Evolutionary conservation across 2,888 invertebrate genomes (phyloP).

Genomic region (Morinoia aosen): DNA sequence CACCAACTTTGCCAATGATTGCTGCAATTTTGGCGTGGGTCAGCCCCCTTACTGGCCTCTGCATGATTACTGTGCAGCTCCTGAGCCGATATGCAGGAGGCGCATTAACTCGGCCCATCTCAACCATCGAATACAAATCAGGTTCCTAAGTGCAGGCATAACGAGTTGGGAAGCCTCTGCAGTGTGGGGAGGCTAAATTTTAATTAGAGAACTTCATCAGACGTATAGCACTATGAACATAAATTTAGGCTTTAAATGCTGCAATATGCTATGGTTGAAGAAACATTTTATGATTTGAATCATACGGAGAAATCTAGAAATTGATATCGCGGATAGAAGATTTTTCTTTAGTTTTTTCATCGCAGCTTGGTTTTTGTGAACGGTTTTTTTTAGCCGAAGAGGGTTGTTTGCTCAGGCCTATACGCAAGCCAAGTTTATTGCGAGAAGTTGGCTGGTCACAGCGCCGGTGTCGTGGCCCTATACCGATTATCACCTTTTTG

Average conservation of each 20-base stretch:
- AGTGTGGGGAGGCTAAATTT: not conserved
- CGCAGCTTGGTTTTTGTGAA: not conserved
- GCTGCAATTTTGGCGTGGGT: not conserved
- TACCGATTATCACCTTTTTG: not conserved
- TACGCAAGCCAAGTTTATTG: not conserved
- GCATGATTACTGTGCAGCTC: not conserved
- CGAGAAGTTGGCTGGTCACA: not conserved
- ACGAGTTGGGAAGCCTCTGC: not conserved
- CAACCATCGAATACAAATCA: not conserved
- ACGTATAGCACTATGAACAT: not conserved
- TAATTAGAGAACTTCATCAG: not conserved
- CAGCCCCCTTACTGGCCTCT: not conserved
- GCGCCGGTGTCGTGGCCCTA: not conserved
- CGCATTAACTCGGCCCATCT: not conserved
- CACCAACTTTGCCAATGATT: constrained; percentile 13
- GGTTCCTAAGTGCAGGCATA: not conserved
- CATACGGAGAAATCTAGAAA: not conserved
- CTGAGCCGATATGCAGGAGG: not conserved
- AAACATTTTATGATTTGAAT: not conserved
- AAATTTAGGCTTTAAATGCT: not conserved
- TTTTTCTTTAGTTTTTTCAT: not conserved
- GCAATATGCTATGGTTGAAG: not conserved
- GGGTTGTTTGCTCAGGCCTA: not conserved
- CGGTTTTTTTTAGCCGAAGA: not conserved
- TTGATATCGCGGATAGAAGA: not conserved